phyloP scores from a whole-genome alignment of 2,888 invertebrate species.

The Labia minor region DNA sequence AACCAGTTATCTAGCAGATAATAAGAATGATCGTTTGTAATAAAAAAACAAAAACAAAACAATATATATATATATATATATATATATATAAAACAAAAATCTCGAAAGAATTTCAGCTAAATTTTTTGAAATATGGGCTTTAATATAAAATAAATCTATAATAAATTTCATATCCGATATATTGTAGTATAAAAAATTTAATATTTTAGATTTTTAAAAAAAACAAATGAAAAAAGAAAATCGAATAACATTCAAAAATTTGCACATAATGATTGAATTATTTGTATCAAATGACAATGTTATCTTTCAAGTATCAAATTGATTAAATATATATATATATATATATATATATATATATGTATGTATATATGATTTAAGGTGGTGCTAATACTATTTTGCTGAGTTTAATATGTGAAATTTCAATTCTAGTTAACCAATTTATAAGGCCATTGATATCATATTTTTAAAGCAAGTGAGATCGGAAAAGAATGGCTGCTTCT shows the following conservation, averaged over 20 bases:
- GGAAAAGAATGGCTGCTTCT: constrained; percentile 8
- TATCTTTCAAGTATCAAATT: background rate
- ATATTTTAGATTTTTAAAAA: background rate
- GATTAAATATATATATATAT: too few species aligned
- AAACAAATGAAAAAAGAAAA: background rate
- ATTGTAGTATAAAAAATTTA: background rate
- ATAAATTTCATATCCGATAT: background rate
- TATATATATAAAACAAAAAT: too few species aligned
- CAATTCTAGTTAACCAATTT: background rate
- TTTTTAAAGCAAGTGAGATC: constrained; percentile 4
- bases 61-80: too few species aligned
- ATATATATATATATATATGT: background rate
- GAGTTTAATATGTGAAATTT: background rate
- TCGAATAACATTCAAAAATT: background rate
- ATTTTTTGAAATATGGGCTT: constrained; percentile 2
- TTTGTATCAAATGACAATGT: constrained; percentile 2
- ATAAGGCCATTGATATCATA: background rate
- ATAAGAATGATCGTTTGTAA: background rate
- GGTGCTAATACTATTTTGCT: constrained; percentile 13
- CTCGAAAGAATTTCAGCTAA: too few species aligned
- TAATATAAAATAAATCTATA: background rate
- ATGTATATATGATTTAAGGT: background rate
- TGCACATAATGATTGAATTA: background rate
- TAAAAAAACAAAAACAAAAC: background rate
- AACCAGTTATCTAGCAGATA: too few species aligned